Base-by-base conservation (phyloP, 1,140 invertebrate species). In the Dreissena rostriformis region DNA sequence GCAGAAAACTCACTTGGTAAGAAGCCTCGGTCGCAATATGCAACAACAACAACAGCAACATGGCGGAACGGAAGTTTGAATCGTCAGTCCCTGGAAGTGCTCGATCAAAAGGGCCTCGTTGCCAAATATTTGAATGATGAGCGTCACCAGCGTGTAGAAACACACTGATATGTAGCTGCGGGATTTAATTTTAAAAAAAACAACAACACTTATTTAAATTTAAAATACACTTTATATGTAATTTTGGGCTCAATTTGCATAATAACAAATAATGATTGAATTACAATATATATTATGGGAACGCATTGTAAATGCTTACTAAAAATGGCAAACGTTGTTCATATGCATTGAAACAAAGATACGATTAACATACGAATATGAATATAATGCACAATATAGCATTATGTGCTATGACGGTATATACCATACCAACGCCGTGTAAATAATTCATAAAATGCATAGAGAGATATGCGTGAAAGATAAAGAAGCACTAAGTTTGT, bases 1-100 rank as follows among this genome's bases (percentile, higher is more conserved):
- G 2, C 22, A 2, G 57, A 2, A 61, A n/a, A 19, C 49, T 19
- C 57, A 79, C 77, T 28, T 68, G 14, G 77, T 79, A 0, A 79
- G 66, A 55, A 52, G 68, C 2, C 52, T 71, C 11, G 77, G 77
- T 70, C 68, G 68, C 5, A 79, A 67, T 11, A 79, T 79, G 24
- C 77, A 79, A 68, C 77, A 79, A 8, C 39, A 70, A 67, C 77
- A 79, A 67, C 77, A 79, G 70, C 77, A 79, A 28, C 77, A 79
- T 8, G 77, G 77, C 52, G 77, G 77, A 0, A 66, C 51, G 26
- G 49, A 61, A 15, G 24, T 67, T 24, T 70, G 29, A 26, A 79
- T 29, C 11, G 19, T 79, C n/a, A 57, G 51, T 49, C 39, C 61
- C n/a, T n/a, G 24, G 7, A 79, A 66, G 10, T 51, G 49, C 15